These are phyloP conservation scores for Regulus satrapa DNA, from an alignment of 2,113 vertebrate species.

Conservation along the genomic window DNA sequence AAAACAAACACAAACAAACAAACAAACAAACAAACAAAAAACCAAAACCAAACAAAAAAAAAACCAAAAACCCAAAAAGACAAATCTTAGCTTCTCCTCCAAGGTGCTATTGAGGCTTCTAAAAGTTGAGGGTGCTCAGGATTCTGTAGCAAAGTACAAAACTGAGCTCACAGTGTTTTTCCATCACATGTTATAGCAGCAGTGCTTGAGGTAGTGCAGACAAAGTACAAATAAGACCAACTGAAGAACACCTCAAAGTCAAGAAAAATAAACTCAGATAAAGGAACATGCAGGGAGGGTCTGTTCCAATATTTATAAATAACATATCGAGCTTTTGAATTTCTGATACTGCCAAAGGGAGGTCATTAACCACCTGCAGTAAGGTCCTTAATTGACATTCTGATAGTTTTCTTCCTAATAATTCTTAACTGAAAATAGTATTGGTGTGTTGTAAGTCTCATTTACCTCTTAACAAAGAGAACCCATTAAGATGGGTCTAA, in stretches of 20 bases:
- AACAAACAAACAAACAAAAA: too few species aligned
- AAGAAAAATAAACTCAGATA: background rate
- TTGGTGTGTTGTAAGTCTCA: background rate
- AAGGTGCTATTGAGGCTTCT: accelerated
- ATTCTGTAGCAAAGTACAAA: background rate
- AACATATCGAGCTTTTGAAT: background rate
- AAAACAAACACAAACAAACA: too few species aligned
- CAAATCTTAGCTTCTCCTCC: background rate
- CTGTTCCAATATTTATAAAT: background rate
- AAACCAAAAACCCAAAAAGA: too few species aligned
- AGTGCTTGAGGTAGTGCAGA: background rate
- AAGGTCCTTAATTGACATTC: background rate
- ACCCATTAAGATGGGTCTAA: background rate
- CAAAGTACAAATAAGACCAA: background rate
- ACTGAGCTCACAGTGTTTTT: background rate
- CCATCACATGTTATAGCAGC: background rate
- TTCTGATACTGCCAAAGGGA: background rate
- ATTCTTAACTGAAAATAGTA: background rate
- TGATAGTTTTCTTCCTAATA: background rate
- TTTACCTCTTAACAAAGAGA: background rate
- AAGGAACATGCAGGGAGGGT: background rate
- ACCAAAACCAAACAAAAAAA: too few species aligned
- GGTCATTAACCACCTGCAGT: background rate
- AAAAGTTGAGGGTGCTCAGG: background rate
- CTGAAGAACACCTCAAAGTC: background rate